phyloP scores from a whole-genome alignment of 2,113 vertebrate genomes.

The Ailuropoda melanoleuca region DNA sequence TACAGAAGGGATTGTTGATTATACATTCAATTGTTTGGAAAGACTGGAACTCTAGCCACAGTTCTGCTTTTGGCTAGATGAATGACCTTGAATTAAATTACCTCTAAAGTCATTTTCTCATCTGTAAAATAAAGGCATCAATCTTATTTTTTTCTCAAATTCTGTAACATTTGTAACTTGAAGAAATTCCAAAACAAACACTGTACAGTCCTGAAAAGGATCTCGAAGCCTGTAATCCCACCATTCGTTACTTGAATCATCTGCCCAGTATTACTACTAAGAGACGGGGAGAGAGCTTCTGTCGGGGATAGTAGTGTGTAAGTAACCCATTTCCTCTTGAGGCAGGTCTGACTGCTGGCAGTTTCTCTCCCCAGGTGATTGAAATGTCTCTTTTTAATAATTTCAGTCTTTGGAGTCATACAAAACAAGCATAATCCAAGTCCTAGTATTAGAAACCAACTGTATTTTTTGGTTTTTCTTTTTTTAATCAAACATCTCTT shows the following conservation, averaged over 20 bases:
- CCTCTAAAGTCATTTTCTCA: constrained; percentile 22
- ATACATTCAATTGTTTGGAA: neutral
- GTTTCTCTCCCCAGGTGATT: neutral
- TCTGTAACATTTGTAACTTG: neutral
- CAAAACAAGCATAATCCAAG: neutral
- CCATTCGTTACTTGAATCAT: neutral
- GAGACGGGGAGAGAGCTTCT: neutral
- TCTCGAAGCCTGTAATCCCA: neutral
- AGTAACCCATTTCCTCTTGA: neutral
- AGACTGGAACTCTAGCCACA: neutral
- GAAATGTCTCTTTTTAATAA: neutral
- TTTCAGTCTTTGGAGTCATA: neutral
- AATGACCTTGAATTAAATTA: neutral
- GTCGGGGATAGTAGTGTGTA: neutral
- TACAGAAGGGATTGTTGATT: neutral
- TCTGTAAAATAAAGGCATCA: neutral
- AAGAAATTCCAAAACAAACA: neutral
- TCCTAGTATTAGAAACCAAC: neutral
- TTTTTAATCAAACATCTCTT: neutral
- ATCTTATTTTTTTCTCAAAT: neutral
- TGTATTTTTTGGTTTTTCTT: neutral
- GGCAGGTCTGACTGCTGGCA: neutral
- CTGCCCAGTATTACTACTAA: neutral
- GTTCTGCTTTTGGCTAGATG: neutral
- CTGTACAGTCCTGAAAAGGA: neutral